Evolutionary conservation across 2,888 invertebrate species (phyloP).

Genomic region (Troilus luridus): DNA sequence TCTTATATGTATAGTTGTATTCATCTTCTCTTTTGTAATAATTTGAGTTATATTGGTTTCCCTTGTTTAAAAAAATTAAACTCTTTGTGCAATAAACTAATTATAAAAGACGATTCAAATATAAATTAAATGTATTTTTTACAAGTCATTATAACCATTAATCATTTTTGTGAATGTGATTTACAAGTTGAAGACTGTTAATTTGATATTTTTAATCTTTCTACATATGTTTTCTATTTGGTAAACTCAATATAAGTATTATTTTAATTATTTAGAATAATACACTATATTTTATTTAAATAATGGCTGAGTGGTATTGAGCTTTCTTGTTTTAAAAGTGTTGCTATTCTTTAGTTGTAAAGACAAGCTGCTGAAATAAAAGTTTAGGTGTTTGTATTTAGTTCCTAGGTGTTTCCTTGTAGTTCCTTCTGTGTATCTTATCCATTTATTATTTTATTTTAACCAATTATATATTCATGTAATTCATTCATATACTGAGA

Average conservation of each 20-base stretch:
- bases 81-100: neutral
- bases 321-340: neutral
- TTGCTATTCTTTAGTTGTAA: neutral
- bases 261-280: neutral
- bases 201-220: neutral
- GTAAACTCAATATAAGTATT: neutral
- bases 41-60: neutral
- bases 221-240: conserved; percentile 1
- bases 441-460: neutral
- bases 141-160: neutral
- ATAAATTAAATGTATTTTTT: neutral
- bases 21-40: neutral
- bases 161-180: neutral
- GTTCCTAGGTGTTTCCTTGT: too few species aligned
- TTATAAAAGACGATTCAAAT: neutral
- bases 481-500: neutral
- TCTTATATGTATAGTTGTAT: neutral
- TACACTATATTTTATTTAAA: neutral
- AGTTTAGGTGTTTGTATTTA: too few species aligned
- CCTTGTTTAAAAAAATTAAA: neutral
- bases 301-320: neutral
- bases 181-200: conserved; percentile 5
- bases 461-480: neutral
- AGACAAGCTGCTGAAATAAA: neutral
- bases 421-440: neutral